These are phyloP conservation scores for Pipa parva DNA, from an alignment of 2,113 vertebrate species.

Conservation along the genomic window DNA sequence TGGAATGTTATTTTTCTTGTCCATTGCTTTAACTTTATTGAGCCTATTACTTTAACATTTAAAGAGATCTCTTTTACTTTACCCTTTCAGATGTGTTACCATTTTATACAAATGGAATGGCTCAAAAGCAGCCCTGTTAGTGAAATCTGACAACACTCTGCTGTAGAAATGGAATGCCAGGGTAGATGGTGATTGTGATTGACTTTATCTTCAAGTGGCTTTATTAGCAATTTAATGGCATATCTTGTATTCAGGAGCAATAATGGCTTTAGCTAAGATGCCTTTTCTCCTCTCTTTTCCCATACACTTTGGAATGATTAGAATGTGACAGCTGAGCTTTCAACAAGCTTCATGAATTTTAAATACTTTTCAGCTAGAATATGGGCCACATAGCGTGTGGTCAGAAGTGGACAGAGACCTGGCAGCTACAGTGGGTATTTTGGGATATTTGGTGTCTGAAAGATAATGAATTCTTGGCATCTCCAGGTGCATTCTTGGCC, in stretches of 20 bases:
- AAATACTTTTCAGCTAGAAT: slow-evolving; percentile 85
- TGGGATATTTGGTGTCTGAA: slow-evolving; percentile 78
- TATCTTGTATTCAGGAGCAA: slow-evolving; percentile 74
- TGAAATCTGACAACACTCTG: slow-evolving; percentile 55
- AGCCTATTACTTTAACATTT: background rate
- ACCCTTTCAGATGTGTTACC: slow-evolving; percentile 44
- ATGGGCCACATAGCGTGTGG: slow-evolving; percentile 69
- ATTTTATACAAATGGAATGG: slow-evolving; percentile 58
- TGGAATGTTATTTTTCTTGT: background rate
- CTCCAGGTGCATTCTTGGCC: slow-evolving; percentile 76
- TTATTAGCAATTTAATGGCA: slow-evolving; percentile 87
- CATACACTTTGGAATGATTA: slow-evolving; percentile 82
- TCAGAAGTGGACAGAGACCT: slow-evolving; percentile 61
- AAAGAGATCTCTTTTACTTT: slow-evolving; percentile 10
- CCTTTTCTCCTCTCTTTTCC: slow-evolving; percentile 69
- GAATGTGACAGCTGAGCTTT: slow-evolving; percentile 80
- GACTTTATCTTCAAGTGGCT: slow-evolving; percentile 73
- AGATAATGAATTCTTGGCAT: slow-evolving; percentile 75
- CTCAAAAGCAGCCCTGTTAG: slow-evolving; percentile 60
- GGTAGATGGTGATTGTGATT: slow-evolving; percentile 67
- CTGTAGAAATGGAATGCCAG: slow-evolving; percentile 73
- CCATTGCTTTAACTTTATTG: slow-evolving; percentile 14
- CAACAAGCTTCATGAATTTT: slow-evolving; percentile 87
- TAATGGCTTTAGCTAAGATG: slow-evolving; percentile 74
- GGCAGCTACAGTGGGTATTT: slow-evolving; percentile 64